Percentiles rank a stretch among this genome's conserved stretches.
Evolutionary conservation across 2,797 vertebrate species (phyloP).

Genomic region (Bradypodion ventrale): DNA sequence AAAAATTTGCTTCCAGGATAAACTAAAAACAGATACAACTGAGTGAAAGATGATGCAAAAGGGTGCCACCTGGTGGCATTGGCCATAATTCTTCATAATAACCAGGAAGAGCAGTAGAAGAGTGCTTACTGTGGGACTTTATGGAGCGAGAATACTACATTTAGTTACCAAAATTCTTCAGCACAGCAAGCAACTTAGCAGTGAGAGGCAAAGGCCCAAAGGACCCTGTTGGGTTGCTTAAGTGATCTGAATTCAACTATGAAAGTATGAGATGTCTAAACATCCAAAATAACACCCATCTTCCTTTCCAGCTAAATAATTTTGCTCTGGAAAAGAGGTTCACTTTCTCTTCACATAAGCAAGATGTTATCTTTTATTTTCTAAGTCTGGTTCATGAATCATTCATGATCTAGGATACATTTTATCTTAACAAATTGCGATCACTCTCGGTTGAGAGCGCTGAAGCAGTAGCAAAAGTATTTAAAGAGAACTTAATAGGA

Average conservation of each 20-base stretch:
- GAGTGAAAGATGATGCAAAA: not conserved
- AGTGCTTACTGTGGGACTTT: not conserved
- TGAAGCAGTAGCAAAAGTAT: slow-evolving; percentile 63
- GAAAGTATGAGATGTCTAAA: slow-evolving; percentile 58
- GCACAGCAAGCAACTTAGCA: not conserved
- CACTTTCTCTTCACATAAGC: slow-evolving; percentile 58
- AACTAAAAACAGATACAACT: not conserved
- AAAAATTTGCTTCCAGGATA: not conserved
- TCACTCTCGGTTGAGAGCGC: slow-evolving; percentile 55
- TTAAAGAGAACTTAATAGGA: slow-evolving; percentile 61
- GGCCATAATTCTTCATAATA: not conserved
- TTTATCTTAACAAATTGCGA: slow-evolving; percentile 55
- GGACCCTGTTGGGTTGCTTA: slow-evolving; percentile 36
- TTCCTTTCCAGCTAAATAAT: slow-evolving; percentile 62
- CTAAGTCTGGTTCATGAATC: slow-evolving; percentile 65
- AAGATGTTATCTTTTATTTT: slow-evolving; percentile 69
- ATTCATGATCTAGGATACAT: slow-evolving; percentile 67
- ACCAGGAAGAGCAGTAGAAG: not conserved
- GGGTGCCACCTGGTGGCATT: slow-evolving; percentile 29
- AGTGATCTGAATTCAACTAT: slow-evolving; percentile 48
- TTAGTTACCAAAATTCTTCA: slow-evolving; percentile 10
- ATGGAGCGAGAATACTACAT: not conserved
- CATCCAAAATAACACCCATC: slow-evolving; percentile 54
- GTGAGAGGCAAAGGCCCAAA: slow-evolving; percentile 24
- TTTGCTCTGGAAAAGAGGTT: slow-evolving; percentile 55